A percentile compares a stretch with the other conserved stretches of the same genome.
Evolutionary conservation across 2,888 invertebrate genomes (phyloP).

Genomic region (Leptopilina syphax): DNA sequence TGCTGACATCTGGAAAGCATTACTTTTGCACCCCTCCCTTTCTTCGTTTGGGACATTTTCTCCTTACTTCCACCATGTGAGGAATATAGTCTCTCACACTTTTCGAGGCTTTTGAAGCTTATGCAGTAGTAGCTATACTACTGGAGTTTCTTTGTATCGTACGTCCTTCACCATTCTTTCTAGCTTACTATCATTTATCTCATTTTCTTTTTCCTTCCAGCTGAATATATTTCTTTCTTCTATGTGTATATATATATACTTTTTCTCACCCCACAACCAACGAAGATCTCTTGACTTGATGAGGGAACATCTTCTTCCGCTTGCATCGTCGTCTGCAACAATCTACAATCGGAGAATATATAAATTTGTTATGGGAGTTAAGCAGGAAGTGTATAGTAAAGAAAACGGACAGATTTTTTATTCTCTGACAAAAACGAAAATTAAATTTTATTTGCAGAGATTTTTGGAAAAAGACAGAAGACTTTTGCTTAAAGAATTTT

Average conservation of each 20-base stretch:
- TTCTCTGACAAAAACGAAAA: too few relatives aligned
- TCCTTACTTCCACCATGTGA: not conserved
- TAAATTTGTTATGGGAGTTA: slow-evolving; percentile 19
- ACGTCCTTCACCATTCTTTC: slow-evolving; percentile 3
- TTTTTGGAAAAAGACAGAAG: too few relatives aligned
- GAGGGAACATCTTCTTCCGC: slow-evolving; percentile 20
- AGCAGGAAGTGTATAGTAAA: too few relatives aligned
- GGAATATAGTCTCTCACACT: not conserved
- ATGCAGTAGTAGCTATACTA: too few relatives aligned
- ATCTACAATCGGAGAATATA: slow-evolving; percentile 3
- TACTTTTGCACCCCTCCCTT: slow-evolving; percentile 28
- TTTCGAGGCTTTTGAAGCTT: not conserved
- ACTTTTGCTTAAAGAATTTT: too few relatives aligned
- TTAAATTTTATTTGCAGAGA: too few relatives aligned
- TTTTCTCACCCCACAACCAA: not conserved
- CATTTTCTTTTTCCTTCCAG: not conserved
- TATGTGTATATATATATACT: not conserved
- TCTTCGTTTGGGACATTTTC: not conserved
- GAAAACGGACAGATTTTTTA: too few relatives aligned
- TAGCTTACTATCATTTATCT: slow-evolving; percentile 5
- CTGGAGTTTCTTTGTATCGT: slow-evolving; percentile 20
- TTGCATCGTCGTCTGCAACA: not conserved
- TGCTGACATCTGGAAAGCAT: slow-evolving; percentile 29
- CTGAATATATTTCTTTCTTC: not conserved
- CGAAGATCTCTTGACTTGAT: not conserved